Conservation (phyloP, 2,113 vertebrate genomes). For the Oncorhynchus kisutch region DNA sequence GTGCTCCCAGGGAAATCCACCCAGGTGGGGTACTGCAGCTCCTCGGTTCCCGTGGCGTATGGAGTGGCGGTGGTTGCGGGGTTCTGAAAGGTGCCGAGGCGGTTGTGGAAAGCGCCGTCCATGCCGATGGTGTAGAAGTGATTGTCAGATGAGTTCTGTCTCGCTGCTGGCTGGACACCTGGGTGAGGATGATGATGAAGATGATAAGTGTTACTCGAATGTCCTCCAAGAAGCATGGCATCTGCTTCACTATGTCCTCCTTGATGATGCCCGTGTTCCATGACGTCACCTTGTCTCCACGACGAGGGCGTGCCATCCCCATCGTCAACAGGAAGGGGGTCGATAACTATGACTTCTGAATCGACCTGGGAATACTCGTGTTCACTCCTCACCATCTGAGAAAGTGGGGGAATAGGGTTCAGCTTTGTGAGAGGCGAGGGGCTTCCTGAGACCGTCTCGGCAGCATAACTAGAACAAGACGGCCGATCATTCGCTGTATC, state of each 20-base stretch:
- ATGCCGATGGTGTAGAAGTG: not conserved
- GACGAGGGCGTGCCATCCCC: not conserved
- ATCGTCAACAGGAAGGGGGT: not conserved
- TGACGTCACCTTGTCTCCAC: not conserved
- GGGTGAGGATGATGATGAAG: not conserved
- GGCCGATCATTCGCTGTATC: not conserved
- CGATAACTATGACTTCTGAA: not conserved
- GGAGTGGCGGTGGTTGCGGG: not conserved
- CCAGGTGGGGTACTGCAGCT: not conserved
- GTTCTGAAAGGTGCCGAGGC: not conserved
- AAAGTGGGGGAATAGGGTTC: not conserved
- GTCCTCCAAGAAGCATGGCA: not conserved
- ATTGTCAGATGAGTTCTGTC: not conserved
- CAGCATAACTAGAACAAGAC: too few relatives aligned
- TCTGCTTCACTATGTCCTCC: not conserved
- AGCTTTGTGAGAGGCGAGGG: too few relatives aligned
- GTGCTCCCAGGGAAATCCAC: too few relatives aligned
- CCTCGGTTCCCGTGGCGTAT: not conserved
- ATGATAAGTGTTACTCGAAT: not conserved
- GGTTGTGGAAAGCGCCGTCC: not conserved
- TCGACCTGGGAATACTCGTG: not conserved
- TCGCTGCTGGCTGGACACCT: conserved; percentile 9
- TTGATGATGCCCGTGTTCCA: not conserved
- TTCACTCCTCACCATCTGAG: too few relatives aligned
- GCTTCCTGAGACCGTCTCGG: too few relatives aligned